phyloP scores from a whole-genome alignment of 92 coral and sea anemone genomes.

The Epizoanthus scotinus region DNA sequence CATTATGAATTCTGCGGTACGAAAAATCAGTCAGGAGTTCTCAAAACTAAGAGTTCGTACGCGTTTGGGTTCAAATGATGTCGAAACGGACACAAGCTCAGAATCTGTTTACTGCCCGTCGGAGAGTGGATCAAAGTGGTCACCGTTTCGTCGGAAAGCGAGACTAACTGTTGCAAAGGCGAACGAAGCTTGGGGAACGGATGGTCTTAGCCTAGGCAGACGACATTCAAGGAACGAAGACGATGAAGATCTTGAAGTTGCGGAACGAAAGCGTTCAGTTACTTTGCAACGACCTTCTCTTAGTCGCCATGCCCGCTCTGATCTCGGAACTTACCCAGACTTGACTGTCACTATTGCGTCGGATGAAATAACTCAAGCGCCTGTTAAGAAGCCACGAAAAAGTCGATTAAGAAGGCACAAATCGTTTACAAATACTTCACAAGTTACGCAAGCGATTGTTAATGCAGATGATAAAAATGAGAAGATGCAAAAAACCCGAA shows the following conservation, averaged over 20 bases:
- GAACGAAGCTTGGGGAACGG: slow-evolving; percentile 9
- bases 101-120: slow-evolving; percentile 17
- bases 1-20: slow-evolving; percentile 38
- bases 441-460: background rate
- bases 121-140: slow-evolving; percentile 31
- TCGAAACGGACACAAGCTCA: slow-evolving; percentile 19
- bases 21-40: slow-evolving; percentile 41
- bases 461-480: slow-evolving; percentile 7
- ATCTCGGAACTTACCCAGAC: slow-evolving; percentile 34
- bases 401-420: slow-evolving; percentile 19
- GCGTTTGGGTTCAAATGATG: slow-evolving; percentile 26
- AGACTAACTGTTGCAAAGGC: slow-evolving; percentile 15
- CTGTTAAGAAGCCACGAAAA: slow-evolving; percentile 27
- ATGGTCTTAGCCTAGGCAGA: background rate
- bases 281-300: slow-evolving; percentile 22
- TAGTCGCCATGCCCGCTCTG: slow-evolving; percentile 30
- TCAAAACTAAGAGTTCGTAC: slow-evolving; percentile 26
- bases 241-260: slow-evolving; percentile 31
- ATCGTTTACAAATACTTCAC: slow-evolving; percentile 12
- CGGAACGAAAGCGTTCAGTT: slow-evolving; percentile 8
- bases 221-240: slow-evolving; percentile 33
- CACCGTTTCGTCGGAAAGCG: slow-evolving; percentile 31
- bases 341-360: background rate
- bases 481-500: background rate
- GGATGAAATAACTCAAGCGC: background rate